Conservation (phyloP, 2,113 vertebrate genomes). For the Paralichthys olivaceus region DNA sequence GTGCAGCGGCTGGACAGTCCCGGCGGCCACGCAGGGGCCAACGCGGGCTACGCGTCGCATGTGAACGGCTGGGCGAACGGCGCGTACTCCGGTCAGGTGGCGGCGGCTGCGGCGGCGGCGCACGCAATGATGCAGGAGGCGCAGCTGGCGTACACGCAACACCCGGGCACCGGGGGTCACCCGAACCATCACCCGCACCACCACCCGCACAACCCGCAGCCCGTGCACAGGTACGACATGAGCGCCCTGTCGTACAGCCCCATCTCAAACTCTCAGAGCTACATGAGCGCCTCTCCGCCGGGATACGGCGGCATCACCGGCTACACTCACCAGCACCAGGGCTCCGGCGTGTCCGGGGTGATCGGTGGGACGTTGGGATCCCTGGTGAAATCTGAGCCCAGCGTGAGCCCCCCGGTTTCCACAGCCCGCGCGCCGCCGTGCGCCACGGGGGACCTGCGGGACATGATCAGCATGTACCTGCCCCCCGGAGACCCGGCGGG, state of each 20-base stretch:
- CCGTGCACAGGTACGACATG: conserved; percentile 95
- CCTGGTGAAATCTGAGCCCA: conserved; percentile 93
- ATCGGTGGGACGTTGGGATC: conserved; percentile 89
- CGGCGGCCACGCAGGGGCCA: conserved; percentile 83
- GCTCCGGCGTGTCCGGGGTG: conserved; percentile 87
- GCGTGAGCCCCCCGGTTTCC: conserved; percentile 91
- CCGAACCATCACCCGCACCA: conserved; percentile 88
- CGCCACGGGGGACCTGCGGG: conserved; percentile 93
- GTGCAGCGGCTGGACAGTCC: conserved; percentile 92
- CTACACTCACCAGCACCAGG: conserved; percentile 87
- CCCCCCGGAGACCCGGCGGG: conserved; percentile 90
- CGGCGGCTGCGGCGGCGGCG: conserved; percentile 92
- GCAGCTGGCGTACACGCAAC: conserved; percentile 94
- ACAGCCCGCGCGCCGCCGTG: conserved; percentile 87
- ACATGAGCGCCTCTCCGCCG: conserved; percentile 94
- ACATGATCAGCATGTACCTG: conserved; percentile 99
- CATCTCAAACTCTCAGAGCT: conserved; percentile 93
- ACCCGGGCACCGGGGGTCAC: conserved; percentile 88
- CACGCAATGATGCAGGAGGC: conserved; percentile 97
- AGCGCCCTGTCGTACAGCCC: conserved; percentile 93
- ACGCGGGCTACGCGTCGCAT: conserved; percentile 89
- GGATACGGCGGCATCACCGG: conserved; percentile 90
- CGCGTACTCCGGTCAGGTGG: conserved; percentile 91
- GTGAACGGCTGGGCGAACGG: conserved; percentile 98
- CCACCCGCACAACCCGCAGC: conserved; percentile 87